A percentile compares a stretch with the other conserved stretches of the same genome.
These are phyloP conservation scores for Serripes groenlandicus DNA, from an alignment of 2,888 invertebrate genomes.

Conservation along the genomic window DNA sequence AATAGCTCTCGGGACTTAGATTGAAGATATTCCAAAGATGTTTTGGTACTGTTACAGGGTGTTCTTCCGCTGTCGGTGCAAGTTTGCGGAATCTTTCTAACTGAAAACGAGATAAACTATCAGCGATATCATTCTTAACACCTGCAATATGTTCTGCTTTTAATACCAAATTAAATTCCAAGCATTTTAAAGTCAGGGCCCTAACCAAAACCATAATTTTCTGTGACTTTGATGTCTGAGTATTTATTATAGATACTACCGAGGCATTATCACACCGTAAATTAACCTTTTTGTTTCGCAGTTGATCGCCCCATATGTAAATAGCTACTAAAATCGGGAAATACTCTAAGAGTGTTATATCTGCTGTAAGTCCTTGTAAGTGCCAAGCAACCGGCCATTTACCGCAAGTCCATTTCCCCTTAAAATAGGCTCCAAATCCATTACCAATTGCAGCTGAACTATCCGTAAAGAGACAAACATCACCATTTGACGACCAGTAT, in stretches of 20 bases:
- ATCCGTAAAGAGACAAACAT: constrained; percentile 41
- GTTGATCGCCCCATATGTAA: constrained; percentile 29
- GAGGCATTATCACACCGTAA: constrained; percentile 47
- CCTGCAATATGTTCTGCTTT: constrained; percentile 34
- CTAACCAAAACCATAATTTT: constrained; percentile 30
- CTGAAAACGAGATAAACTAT: constrained; percentile 33
- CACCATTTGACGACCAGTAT: constrained; percentile 43
- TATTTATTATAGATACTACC: constrained; percentile 35
- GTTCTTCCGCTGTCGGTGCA: constrained; percentile 27
- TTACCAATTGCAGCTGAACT: constrained; percentile 33
- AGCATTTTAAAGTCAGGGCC: constrained; percentile 32
- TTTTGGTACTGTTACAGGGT: constrained; percentile 3
- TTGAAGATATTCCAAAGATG: constrained; percentile 30
- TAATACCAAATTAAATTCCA: constrained; percentile 28
- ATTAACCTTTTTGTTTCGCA: constrained; percentile 36
- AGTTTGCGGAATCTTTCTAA: constrained; percentile 16
- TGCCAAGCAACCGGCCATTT: constrained; percentile 39
- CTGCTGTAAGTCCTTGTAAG: constrained; percentile 10
- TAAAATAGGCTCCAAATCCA: constrained; percentile 49
- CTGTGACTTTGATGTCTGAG: constrained; percentile 44
- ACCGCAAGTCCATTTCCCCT: too few relatives aligned
- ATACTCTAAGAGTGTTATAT: constrained; percentile 44
- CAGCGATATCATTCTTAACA: constrained; percentile 2
- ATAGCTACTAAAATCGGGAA: constrained; percentile 33
- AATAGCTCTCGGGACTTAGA: constrained; percentile 18